Evolutionary conservation across 2,888 invertebrate species (phyloP), one percentile per base, ranked within the genome.

Genomic region (Dynastes hyllus): DNA sequence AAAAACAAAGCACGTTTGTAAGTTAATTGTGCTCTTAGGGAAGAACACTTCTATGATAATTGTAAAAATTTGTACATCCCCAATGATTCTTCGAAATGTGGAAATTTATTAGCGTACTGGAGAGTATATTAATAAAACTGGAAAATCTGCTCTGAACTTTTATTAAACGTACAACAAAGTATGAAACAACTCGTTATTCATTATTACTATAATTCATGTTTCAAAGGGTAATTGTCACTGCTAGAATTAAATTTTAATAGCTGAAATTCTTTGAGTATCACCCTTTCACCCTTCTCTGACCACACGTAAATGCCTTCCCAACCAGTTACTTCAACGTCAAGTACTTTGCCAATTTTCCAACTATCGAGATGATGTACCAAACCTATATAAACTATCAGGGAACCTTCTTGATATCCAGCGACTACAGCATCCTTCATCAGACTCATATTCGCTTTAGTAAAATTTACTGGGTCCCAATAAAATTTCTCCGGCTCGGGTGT

Each of bases 401-500:
- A 55, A 6, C 6, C 0, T n/a, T 55, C 55, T n/a, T 55, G 55
- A n/a, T 37, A 73, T 16, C 71, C 71, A 16, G 58, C 58, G 32
- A 27, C 13, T 11, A 73, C 37, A 5, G 40, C 58, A 22, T 58
- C 22, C 16, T 16, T 73, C 37, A 73, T 37, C 11, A 51, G 37
- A 2, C n/a, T 16, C n/a, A 9, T 22, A 40, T 55, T 27, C 6
- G 16, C 16, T n/a, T 16, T 53, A 37, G 1, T 9, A 37, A 71
- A 71, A 32, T 71, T 32, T 9, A 71, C 71, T 8, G 1, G 1
- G 0, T 71, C 71, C 71, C 55, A 71, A 16, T 71, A 71, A n/a
- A 71, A 71, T 29, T 29, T 71, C 13, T 16, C 8, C 1, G 16
- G 71, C 1, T 55, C 37, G 2, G 55, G 55, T 13, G 55, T 37